Evolutionary conservation across 23 tunicate species (phyloP).

Genomic region (Halocynthia aurantium): DNA sequence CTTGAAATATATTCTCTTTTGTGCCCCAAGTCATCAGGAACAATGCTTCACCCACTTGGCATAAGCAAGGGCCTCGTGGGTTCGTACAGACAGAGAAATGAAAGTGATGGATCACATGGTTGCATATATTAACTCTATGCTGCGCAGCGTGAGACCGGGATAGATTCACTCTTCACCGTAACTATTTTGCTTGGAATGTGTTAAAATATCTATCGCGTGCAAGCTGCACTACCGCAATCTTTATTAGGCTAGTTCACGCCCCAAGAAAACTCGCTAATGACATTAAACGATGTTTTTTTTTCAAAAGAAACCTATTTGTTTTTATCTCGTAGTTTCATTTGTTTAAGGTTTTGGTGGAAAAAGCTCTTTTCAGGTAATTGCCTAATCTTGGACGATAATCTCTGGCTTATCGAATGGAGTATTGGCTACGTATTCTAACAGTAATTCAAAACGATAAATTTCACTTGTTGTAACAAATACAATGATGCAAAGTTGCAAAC

Average conservation of each 20-base stretch:
- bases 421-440: too few relatives aligned
- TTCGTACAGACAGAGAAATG: not conserved
- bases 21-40: too few relatives aligned
- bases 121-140: not conserved
- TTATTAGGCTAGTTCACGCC: conserved; percentile 10
- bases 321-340: not conserved
- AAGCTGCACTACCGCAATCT: not conserved
- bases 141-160: not conserved
- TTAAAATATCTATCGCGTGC: conserved; percentile 1
- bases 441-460: too few relatives aligned
- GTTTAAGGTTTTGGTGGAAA: not conserved
- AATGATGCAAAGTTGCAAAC: too few relatives aligned
- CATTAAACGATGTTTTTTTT: conserved; percentile 8
- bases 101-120: conserved; percentile 4
- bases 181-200: not conserved
- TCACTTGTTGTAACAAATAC: too few relatives aligned
- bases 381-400: not conserved
- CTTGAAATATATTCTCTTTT: too few relatives aligned
- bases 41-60: too few relatives aligned
- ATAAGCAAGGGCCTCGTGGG: not conserved
- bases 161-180: not conserved
- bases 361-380: not conserved
- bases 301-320: conserved; percentile 1
- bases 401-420: too few relatives aligned
- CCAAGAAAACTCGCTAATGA: conserved; percentile 9